Evolutionary conservation across 1,140 invertebrate genomes (phyloP), one percentile per base, ranked within the genome.

Genomic region (Meloidogyne floridensis): DNA sequence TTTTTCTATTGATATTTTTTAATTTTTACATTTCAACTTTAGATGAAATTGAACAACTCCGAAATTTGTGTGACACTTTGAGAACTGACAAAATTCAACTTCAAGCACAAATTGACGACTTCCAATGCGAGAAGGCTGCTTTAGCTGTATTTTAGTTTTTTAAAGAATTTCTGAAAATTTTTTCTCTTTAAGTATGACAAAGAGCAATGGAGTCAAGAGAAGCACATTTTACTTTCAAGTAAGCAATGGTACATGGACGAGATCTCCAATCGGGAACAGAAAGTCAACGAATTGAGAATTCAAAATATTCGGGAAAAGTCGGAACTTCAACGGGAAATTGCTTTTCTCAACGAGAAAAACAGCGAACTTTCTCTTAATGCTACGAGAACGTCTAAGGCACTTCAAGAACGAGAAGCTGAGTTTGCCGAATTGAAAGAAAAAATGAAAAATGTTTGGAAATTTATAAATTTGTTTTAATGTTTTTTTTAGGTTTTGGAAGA

Each of bases 241-340:
- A 82, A 82, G n/a, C 81, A 82, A 32, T 82, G 81, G 81, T 82
- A 78, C 56, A 83, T 82, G 72, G 56, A 82, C 71, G 81, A 82
- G 69, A 82, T 82, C 20, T 51, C 69, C 43, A 81, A 83, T 20
- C 81, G 81, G 3, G 81, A 82, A 56, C 47, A 59, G 43, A 81
- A 82, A 20, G 51, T 83, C 15, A 82, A 82, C 80, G 81, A 82
- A 42, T 43, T 82, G 59, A n/a, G 59, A n/a, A 65, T 65, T 65
- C 59, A 65, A n/a, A n/a, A n/a, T n/a, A 79, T 79, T 20, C 59
- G 65, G 43, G 56, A 71, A 20, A 72, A 79, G 13, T 79, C 77
- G 13, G 77, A 79, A 4, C 51, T 70, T 11, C 77, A 79, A 72
- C 9, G 77, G 9, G 77, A 79, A 18, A 11, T 79, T 10, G 6